Evolutionary conservation across 92 coral and sea anemone species (phyloP), one percentile per base, ranked within the genome.

Genomic region (Anthopleura xanthogrammica): DNA sequence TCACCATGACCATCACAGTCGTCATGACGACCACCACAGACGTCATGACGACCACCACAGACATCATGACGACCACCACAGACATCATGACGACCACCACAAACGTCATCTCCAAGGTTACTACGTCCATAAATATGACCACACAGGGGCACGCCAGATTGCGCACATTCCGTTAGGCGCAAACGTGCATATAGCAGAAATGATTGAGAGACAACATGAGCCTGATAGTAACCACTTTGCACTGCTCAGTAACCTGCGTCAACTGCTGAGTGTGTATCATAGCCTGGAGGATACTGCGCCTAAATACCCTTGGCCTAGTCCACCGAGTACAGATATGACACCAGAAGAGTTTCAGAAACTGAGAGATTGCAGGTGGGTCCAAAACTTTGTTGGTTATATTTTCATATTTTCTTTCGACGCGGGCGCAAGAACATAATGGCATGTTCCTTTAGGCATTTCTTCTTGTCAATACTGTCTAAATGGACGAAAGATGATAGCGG

Each of bases 241-340:
- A 41, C 83, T 91, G 81, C 90, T 93, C 17, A 83, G 83, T 86
- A 93, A 89, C 80, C 60, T 91, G 77, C 86, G 89, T 72, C 91
- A 89, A 62, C 77, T 89, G 58, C 75, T 93, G 52, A 72, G 88
- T 39, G 93, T 89, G 4, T 93, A 93, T 82, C 94, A 91, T 14
- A 79, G 90, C 68, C 87, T 89, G 97, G 93, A 93, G 73, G 90
- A 87, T 22, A 78, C 83, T 48, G 79, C 77, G 20, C 91, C 74
- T 72, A 93, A 89, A 65, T 93, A 93, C 76, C 97, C 97, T 43
- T 93, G 97, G 97, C 97, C 97, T 41, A 89, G 91, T 43, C 90
- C 93, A 4, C 83, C 95, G 12, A 41, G 24, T 12, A 78, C 77
- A 50, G 88, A 89, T 77, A 75, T 93, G 78, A 89, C 93, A 16